Evolutionary conservation across 2,113 vertebrate genomes (phyloP).

Genomic region (Donacobius atricapilla): DNA sequence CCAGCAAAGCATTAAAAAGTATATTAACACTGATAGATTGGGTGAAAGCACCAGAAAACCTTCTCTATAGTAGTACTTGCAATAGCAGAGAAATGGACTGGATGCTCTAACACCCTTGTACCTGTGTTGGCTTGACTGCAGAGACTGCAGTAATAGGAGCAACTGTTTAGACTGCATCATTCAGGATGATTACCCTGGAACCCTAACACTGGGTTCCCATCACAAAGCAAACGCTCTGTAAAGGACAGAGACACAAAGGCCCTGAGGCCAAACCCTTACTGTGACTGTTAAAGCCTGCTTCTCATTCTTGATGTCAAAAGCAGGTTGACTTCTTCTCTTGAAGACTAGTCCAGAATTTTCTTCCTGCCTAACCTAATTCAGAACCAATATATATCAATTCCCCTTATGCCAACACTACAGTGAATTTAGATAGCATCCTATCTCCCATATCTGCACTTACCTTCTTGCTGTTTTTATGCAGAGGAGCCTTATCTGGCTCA

Average conservation of each 20-base stretch:
- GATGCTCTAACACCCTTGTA: background rate
- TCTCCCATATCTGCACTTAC: background rate
- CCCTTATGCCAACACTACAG: background rate
- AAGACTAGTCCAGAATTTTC: background rate
- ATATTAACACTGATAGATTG: background rate
- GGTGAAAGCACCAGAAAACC: background rate
- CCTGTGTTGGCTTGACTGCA: background rate
- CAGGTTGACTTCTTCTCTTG: background rate
- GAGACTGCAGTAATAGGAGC: background rate
- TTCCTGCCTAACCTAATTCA: background rate
- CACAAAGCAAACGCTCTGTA: background rate
- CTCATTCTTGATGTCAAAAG: background rate
- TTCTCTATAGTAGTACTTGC: background rate
- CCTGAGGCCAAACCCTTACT: background rate
- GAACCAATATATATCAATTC: background rate
- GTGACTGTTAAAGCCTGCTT: background rate
- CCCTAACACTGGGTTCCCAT: background rate
- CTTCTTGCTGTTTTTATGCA: background rate
- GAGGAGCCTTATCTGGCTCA: background rate
- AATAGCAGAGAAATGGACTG: background rate
- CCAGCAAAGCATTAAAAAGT: background rate
- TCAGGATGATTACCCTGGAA: background rate
- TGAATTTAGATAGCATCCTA: background rate
- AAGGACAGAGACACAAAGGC: background rate
- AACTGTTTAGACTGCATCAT: background rate